phyloP scores from a whole-genome alignment of 1,140 invertebrate genomes.

The Drosophila grimshawi region DNA sequence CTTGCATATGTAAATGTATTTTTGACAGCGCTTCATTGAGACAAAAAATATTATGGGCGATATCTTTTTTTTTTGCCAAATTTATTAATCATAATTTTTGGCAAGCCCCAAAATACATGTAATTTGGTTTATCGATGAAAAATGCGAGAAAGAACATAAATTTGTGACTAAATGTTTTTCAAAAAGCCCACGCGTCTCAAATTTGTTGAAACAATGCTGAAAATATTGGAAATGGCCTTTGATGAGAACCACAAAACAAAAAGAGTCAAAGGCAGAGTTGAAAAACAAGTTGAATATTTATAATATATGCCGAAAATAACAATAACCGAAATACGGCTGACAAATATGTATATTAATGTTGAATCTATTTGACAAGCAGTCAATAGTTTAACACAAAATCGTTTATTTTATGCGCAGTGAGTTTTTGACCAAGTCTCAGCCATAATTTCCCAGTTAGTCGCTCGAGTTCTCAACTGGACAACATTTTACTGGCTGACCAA shows the following conservation, averaged over 20 bases:
- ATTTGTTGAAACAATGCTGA: neutral
- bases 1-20: conserved; percentile 72
- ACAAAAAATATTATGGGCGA: conserved; percentile 18
- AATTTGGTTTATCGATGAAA: conserved; percentile 16
- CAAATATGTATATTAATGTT: conserved; percentile 36
- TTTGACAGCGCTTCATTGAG: conserved; percentile 66
- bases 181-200: conserved; percentile 19
- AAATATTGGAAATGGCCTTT: conserved; percentile 65
- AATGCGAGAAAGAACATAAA: conserved; percentile 29
- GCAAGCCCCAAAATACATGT: conserved; percentile 18
- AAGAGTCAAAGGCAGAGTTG: conserved; percentile 40
- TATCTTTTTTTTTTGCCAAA: neutral
- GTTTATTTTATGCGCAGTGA: conserved; percentile 28
- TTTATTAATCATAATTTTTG: conserved; percentile 60
- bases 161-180: conserved; percentile 22
- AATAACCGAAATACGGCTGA: conserved; percentile 47
- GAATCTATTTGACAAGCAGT: conserved; percentile 14
- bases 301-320: conserved; percentile 72
- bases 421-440: neutral
- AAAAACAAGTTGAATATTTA: conserved; percentile 74
- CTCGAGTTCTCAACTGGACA: conserved; percentile 10
- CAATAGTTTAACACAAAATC: conserved; percentile 27
- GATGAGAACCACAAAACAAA: conserved; percentile 67
- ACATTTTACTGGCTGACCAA: conserved; percentile 44
- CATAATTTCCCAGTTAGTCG: conserved; percentile 8